These are phyloP conservation scores for Condylura cristata DNA, from an alignment of 2,113 vertebrate species.

Conservation along the genomic window DNA sequence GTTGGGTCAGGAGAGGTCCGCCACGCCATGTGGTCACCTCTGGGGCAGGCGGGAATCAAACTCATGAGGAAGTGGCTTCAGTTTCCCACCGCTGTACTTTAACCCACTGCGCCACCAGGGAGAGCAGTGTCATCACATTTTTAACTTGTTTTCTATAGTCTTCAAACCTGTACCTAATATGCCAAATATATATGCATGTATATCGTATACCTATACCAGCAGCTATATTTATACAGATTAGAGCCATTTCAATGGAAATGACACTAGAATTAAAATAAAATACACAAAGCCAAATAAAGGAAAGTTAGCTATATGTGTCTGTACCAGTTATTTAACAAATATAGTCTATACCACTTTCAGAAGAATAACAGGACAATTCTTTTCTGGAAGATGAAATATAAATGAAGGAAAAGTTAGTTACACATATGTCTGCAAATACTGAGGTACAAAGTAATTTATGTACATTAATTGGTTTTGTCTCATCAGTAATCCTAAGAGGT, in stretches of 20 bases:
- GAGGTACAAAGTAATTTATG: slow-evolving; percentile 8
- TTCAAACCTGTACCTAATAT: background rate
- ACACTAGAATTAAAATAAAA: background rate
- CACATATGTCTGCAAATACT: background rate
- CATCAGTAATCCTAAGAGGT: background rate
- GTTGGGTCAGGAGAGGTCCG: no score
- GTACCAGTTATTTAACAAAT: slow-evolving; percentile 17
- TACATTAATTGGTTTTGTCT: background rate
- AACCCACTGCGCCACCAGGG: no score
- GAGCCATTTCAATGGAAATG: background rate
- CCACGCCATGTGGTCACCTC: no score
- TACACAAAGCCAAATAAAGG: background rate
- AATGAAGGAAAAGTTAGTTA: background rate
- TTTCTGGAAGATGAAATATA: slow-evolving; percentile 28
- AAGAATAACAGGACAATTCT: background rate
- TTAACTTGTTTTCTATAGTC: background rate
- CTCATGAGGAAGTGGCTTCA: no score
- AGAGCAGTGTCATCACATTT: no score
- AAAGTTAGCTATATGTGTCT: background rate
- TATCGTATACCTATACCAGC: no score
- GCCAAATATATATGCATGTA: background rate
- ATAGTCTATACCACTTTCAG: background rate
- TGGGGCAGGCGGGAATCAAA: no score
- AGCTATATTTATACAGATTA: background rate
- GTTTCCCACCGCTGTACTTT: no score